phyloP scores from a whole-genome alignment of 1,140 invertebrate species.

The Drosophila setifemur region DNA sequence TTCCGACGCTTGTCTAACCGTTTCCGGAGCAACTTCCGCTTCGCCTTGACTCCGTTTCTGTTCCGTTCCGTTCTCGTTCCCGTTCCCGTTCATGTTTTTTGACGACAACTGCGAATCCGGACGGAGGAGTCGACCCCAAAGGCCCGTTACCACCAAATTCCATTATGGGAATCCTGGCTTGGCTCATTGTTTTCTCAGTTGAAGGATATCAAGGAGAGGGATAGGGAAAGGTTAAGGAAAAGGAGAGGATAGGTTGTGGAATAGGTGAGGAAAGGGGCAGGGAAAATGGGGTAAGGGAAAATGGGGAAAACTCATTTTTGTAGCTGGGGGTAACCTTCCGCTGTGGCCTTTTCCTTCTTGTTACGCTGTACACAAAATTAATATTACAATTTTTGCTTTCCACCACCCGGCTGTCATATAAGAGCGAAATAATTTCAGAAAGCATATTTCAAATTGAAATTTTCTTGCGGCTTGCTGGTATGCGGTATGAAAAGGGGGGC shows the following conservation, averaged over 20 bases:
- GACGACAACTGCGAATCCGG: constrained; percentile 38
- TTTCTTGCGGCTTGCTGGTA: constrained; percentile 62
- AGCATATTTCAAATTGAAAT: constrained; percentile 81
- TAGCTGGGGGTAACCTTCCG: constrained; percentile 35
- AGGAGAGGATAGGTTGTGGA: no score
- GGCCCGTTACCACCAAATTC: constrained; percentile 71
- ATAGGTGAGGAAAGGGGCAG: background rate
- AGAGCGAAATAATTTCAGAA: constrained; percentile 77
- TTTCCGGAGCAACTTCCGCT: constrained; percentile 57
- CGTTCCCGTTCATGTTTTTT: no score
- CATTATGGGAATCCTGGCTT: constrained; percentile 75
- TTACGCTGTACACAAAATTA: constrained; percentile 66
- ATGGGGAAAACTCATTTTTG: constrained; percentile 39
- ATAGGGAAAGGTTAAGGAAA: no score
- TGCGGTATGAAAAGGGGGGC: background rate
- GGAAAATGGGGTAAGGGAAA: background rate
- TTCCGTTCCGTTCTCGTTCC: no score
- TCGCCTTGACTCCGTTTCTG: constrained; percentile 54
- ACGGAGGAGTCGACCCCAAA: constrained; percentile 22
- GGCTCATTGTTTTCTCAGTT: constrained; percentile 69
- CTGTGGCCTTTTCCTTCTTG: constrained; percentile 9
- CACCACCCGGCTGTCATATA: constrained; percentile 66
- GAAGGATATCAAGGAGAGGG: constrained; percentile 10
- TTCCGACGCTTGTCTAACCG: constrained; percentile 44
- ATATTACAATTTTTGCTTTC: constrained; percentile 77